A percentile compares a stretch with the other conserved stretches of the same genome.
Evolutionary conservation across 2,888 invertebrate genomes (phyloP).

Genomic region (Lochmaea capreae): DNA sequence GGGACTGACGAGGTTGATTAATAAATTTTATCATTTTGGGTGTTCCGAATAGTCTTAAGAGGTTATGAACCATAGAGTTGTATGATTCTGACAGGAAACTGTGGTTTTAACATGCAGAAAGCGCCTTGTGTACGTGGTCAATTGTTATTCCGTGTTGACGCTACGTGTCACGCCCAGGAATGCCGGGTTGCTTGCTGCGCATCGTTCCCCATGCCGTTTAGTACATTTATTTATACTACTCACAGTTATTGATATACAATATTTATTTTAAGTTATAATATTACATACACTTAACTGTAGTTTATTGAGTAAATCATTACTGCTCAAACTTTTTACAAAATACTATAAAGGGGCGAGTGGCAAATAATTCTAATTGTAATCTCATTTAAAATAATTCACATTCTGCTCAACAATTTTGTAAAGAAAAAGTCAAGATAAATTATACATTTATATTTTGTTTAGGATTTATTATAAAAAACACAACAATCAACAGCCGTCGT

Average conservation of each 20-base stretch:
- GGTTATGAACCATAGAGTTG: conserved; percentile 58
- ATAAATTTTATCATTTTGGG: conserved; percentile 45
- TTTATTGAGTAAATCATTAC: too few relatives aligned
- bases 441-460: too few relatives aligned
- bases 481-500: too few relatives aligned
- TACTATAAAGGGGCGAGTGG: too few relatives aligned
- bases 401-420: too few relatives aligned
- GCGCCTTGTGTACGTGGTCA: conserved; percentile 62
- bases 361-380: too few relatives aligned
- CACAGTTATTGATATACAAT: conserved; percentile 29
- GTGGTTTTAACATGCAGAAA: conserved; percentile 62
- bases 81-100: conserved; percentile 62
- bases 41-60: conserved; percentile 45
- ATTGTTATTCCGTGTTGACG: conserved; percentile 63
- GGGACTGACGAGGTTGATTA: conserved; percentile 6
- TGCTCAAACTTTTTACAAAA: too few relatives aligned
- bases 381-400: too few relatives aligned
- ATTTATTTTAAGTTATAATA: background rate
- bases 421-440: too few relatives aligned
- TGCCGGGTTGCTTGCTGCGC: conserved; percentile 48
- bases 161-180: conserved; percentile 64
- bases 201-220: conserved; percentile 3
- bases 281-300: background rate
- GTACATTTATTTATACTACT: conserved; percentile 42
- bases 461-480: too few relatives aligned